Evolutionary conservation across 2,113 vertebrate species (phyloP), one percentile per base, ranked within the genome.

Genomic region (Dipodomys ordii): DNA sequence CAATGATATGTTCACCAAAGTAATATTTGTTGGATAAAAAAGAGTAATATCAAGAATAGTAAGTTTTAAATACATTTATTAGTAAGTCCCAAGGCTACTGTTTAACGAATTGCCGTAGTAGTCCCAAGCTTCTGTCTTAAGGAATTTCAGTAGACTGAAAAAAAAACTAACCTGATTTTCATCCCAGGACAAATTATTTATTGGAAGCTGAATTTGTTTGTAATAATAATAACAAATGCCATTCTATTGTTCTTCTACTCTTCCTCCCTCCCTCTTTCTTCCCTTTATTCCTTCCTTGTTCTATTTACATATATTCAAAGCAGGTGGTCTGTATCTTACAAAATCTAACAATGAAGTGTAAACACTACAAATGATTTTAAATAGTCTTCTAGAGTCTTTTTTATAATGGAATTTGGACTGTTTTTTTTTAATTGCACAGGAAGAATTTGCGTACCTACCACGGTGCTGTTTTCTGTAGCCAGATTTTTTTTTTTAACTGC

Each of bases 401-500:
- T 30, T 46, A 15, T 23, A 77, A 69, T 87, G 16, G 77, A 89
- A 78, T 87, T 82, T 73, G 39, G 22, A 23, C 83, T 28, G 81
- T 57, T 80, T 72, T 83, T 83, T 23, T 28, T 79, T 78, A 93
- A 69, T 65, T 65, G 13, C 67, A 35, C 44, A 67, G 53, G 87
- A 92, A 87, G 30, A 90, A 16, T 80, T 93, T 76, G 25, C 77
- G n/a, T 80, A n/a, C 19, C 46, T 91, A 35, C 32, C 30, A 87
- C 15, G 72, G 19, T 80, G 39, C 83, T 74, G 72, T 92, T 87
- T 77, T 85, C n/a, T 81, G 19, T 25, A n/a, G 69, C 27, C 81
- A 87, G 30, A 81, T 78, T 92, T 78, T 94, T 67, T 91, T 30
- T 78, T 94, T 67, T 91, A 27, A 91, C 68, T 76, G 80, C 16